Conservation (phyloP, 2,888 invertebrate species). For the Nephrocerus scutellatus region DNA sequence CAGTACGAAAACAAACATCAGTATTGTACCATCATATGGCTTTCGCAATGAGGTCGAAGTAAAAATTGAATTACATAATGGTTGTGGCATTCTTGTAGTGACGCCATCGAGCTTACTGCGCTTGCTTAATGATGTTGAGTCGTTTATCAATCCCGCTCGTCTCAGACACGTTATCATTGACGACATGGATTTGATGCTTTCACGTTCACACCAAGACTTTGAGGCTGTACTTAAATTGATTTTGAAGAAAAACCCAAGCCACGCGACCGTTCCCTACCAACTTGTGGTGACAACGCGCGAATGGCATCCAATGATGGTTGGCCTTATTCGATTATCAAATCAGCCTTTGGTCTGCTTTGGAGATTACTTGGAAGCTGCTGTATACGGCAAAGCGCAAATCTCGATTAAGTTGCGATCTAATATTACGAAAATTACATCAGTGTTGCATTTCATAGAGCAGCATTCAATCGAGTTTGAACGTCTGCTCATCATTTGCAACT, state of each 20-base stretch:
- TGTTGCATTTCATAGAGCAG: slow-evolving; percentile 51
- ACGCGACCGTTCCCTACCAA: slow-evolving; percentile 47
- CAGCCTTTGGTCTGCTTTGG: slow-evolving; percentile 63
- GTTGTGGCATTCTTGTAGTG: slow-evolving; percentile 64
- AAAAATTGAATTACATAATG: slow-evolving; percentile 50
- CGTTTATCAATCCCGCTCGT: slow-evolving; percentile 54
- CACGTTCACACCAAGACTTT: slow-evolving; percentile 22
- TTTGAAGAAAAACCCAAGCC: slow-evolving; percentile 7
- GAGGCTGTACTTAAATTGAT: slow-evolving; percentile 18
- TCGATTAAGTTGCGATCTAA: slow-evolving; percentile 43
- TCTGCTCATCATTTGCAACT: slow-evolving; percentile 58
- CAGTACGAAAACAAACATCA: slow-evolving; percentile 38
- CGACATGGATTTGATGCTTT: slow-evolving; percentile 58
- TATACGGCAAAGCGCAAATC: slow-evolving; percentile 57
- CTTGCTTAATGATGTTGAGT: slow-evolving; percentile 47
- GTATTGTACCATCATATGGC: slow-evolving; percentile 47
- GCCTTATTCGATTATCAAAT: slow-evolving; percentile 44
- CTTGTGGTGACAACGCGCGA: slow-evolving; percentile 55
- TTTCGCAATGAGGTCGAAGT: slow-evolving; percentile 27
- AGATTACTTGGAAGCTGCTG: slow-evolving; percentile 66
- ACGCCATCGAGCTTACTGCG: slow-evolving; percentile 57
- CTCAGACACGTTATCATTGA: slow-evolving; percentile 64
- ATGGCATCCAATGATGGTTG: slow-evolving; percentile 58
- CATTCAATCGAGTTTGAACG: slow-evolving; percentile 48
- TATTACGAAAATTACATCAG: slow-evolving; percentile 30